Evolutionary conservation across 2,113 vertebrate genomes (phyloP), one percentile per base, ranked within the genome.

Genomic region (Oryzias javanicus): DNA sequence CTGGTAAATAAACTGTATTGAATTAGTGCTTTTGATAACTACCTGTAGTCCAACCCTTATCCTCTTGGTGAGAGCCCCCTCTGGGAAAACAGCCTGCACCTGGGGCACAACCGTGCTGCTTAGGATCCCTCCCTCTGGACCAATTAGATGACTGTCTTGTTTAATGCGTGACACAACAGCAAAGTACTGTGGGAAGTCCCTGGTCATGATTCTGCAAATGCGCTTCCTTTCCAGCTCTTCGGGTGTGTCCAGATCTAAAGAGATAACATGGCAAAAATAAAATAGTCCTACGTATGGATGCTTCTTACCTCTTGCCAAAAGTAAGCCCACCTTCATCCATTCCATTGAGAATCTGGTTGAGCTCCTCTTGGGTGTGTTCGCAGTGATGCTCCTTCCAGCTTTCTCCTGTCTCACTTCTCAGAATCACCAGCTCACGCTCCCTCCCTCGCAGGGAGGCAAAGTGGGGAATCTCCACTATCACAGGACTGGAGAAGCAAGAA

Each of bases 381-480:
- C 96, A 98, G 82, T 94, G 95, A 70, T 99, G 97, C 74, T 99
- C 97, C 79, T 97, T 98, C 97, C 97, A 99, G 91, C 91, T 97
- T 85, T 98, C 97, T 22, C 97, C 97, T 0, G 94, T 95, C 88
- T 98, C 96, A 0, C 97, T 99, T 77, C 97, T 93, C 80, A 99
- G 89, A 63, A 98, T 95, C 79, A 99, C 97, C 84, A 99, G 89
- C 66, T 99, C 97, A 27, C 97, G 81, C 86, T 99, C 97, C 42
- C 92, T 96, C 27, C 96, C 96, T 53, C 97, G 92, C 49, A 99
- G 91, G 25, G 97, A 95, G 1, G 97, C 97, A 49, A 99, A 99
- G 78, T 99, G 97, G 27, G 97, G 97, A 74, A 99, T 97, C 92
- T 99, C 97, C 89, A 99, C 97, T 27, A 99, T 95, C 80, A 99